phyloP scores from a whole-genome alignment of 2,797 vertebrate species.

The Prunella strophiata region DNA sequence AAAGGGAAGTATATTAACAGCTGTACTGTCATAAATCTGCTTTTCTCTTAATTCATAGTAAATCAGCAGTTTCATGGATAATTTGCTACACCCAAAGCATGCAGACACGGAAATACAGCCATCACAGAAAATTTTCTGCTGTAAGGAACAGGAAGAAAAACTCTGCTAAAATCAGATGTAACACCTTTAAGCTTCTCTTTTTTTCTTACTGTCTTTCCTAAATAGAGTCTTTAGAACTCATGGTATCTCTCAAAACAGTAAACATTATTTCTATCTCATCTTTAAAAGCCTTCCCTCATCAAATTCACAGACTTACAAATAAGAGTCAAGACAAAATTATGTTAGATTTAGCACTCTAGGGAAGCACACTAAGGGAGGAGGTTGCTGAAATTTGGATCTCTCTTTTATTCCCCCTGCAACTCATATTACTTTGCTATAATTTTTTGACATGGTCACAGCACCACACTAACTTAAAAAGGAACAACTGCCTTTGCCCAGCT shows the following conservation, averaged over 20 bases:
- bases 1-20: constrained; percentile 21
- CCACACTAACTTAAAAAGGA: not conserved
- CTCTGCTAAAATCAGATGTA: not conserved
- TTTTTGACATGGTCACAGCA: not conserved
- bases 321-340: not conserved
- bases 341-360: not conserved
- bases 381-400: not conserved
- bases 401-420: not conserved
- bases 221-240: not conserved
- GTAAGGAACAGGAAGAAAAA: not conserved
- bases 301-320: not conserved
- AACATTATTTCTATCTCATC: not conserved
- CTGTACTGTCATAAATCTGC: not conserved
- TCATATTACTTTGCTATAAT: not conserved
- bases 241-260: not conserved
- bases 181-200: not conserved
- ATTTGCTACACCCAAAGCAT: not conserved
- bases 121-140: not conserved
- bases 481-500: not conserved
- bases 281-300: not conserved
- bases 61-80: not conserved
- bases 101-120: not conserved
- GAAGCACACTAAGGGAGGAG: not conserved
- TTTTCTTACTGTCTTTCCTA: not conserved
- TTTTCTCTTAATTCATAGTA: constrained; percentile 22